Percentiles rank a stretch among this genome's conserved stretches.
Evolutionary conservation across 2,113 vertebrate species (phyloP).

Genomic region (Hylia prasina): DNA sequence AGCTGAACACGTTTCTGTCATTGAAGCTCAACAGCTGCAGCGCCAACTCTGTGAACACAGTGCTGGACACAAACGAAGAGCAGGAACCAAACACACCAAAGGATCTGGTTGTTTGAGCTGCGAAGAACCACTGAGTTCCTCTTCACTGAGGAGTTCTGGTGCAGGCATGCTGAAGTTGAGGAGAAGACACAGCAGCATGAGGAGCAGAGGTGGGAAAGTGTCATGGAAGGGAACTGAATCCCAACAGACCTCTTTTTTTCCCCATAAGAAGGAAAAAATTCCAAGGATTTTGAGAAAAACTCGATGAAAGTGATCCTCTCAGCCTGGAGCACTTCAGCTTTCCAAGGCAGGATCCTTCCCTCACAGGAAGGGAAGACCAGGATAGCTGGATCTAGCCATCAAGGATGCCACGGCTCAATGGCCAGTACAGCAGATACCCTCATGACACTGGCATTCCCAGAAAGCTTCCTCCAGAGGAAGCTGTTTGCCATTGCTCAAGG

Average conservation of each 20-base stretch:
- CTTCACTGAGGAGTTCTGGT: not conserved
- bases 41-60: not conserved
- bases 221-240: not conserved
- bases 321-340: not conserved
- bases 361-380: not conserved
- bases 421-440: not conserved
- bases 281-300: not conserved
- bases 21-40: not conserved
- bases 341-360: not conserved
- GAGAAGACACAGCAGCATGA: not conserved
- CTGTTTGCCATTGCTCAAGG: not conserved
- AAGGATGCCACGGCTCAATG: rapidly evolving
- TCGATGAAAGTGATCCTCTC: not conserved
- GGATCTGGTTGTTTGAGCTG: not conserved
- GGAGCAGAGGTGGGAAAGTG: not conserved
- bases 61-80: not conserved
- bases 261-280: not conserved
- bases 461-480: not conserved
- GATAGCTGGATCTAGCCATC: not conserved
- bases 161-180: not conserved
- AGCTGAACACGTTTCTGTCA: rapidly evolving
- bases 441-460: not conserved
- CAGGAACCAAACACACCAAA: not conserved
- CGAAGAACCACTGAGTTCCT: not conserved
- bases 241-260: not conserved